These are phyloP conservation scores for Masticophis lateralis DNA, from an alignment of 2,797 vertebrate species.

Conservation along the genomic window DNA sequence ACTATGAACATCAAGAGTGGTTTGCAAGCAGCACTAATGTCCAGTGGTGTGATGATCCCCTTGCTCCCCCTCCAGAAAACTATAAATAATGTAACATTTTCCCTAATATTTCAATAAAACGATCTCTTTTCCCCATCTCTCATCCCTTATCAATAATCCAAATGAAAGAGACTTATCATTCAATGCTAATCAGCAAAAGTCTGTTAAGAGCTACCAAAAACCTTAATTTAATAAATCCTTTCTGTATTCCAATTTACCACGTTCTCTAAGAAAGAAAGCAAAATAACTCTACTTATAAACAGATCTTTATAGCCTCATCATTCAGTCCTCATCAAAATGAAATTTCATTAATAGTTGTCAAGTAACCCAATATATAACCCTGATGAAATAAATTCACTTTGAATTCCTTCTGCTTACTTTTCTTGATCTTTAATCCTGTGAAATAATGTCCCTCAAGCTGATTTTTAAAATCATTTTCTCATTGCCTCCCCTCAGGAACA, in stretches of 20 bases:
- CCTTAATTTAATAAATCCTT: neutral
- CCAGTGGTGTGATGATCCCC: neutral
- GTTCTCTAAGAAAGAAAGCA: neutral
- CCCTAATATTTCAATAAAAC: too few relatives aligned
- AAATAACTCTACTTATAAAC: neutral
- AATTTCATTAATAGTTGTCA: neutral
- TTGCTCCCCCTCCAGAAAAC: too few relatives aligned
- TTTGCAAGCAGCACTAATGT: neutral
- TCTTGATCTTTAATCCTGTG: neutral
- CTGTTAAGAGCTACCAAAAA: neutral
- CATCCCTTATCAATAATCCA: too few relatives aligned
- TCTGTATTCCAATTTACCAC: neutral
- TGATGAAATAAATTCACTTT: neutral
- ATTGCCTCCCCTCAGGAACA: neutral
- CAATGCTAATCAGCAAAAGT: neutral
- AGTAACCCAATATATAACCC: neutral
- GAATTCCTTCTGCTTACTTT: neutral
- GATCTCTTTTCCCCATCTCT: too few relatives aligned
- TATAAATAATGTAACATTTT: too few relatives aligned
- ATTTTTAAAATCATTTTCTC: neutral
- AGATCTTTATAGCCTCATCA: neutral
- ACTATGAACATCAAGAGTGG: neutral
- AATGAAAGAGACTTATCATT: too few relatives aligned
- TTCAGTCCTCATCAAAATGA: neutral
- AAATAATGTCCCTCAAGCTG: neutral